A percentile compares a stretch with the other conserved stretches of the same genome.
phyloP scores from a whole-genome alignment of 2,888 invertebrate species.

The Stenolophus ochropezus region DNA sequence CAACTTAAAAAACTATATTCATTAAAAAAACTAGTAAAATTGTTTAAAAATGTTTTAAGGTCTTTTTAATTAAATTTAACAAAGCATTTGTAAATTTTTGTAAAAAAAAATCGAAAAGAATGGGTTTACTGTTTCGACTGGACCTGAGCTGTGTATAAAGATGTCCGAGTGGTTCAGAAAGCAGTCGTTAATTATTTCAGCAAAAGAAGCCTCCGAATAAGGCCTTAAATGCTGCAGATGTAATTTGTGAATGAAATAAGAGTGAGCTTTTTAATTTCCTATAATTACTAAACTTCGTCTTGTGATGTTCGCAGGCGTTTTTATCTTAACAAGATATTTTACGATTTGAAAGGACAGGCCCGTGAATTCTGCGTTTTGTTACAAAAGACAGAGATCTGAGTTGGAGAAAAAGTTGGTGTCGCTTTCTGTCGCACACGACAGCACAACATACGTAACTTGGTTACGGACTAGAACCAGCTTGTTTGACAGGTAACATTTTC shows the following conservation, averaged over 20 bases:
- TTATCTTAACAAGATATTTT: slow-evolving; percentile 43
- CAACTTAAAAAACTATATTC: too few species aligned
- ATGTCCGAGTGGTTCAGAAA: too few species aligned
- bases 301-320: neutral
- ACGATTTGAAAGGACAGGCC: neutral
- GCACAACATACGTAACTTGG: slow-evolving; percentile 44
- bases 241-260: neutral
- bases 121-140: too few species aligned
- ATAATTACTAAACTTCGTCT: neutral
- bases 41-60: too few species aligned
- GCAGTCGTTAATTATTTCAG: too few species aligned
- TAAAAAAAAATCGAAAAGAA: too few species aligned
- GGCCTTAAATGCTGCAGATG: neutral
- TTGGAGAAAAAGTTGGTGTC: slow-evolving; percentile 54
- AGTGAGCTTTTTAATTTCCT: neutral
- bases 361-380: neutral
- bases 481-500: slow-evolving; percentile 58
- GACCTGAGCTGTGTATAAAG: too few species aligned
- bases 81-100: too few species aligned
- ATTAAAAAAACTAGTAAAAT: too few species aligned
- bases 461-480: slow-evolving; percentile 31
- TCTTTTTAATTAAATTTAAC: too few species aligned
- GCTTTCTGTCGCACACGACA: slow-evolving; percentile 43
- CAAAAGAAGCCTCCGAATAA: too few species aligned
- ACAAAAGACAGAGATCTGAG: slow-evolving; percentile 12